Evolutionary conservation across 2,113 vertebrate species (phyloP), one percentile per base, ranked within the genome.

Genomic region (Ellobius talpinus): DNA sequence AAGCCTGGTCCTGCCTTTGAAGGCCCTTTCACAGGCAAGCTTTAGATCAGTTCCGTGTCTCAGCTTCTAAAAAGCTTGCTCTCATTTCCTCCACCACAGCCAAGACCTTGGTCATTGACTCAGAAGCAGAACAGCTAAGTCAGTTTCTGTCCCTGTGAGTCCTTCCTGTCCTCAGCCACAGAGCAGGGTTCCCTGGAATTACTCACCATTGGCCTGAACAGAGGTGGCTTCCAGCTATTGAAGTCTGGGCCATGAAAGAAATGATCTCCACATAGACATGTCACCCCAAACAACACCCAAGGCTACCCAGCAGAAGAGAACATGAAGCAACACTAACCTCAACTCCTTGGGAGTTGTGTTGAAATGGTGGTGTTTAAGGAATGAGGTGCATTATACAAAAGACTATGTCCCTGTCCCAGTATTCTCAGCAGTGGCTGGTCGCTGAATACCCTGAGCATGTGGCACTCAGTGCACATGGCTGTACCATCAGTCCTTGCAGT

Each of bases 21-120:
- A 96, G 86, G 77, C 77, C 76, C 76, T 94, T 76, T 93, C 72
- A 29, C 73, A 94, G 42, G 93, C 96, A 97, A 82, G 85, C 97
- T 93, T 90, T 97, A 76, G 90, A 94, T 94, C 39, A 95, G 58
- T n/a, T n/a, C 63, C 31, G 0, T 93, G 94, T 91, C 84, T 65
- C 82, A 76, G 89, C 77, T 89, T 95, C 89, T 93, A 94, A 96
- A 93, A 94, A 84, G 96, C 87, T 72, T 65, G 90, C 66, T 96
- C 91, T 97, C 97, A 95, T 97, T 97, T 97, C 97, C 68, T 61
- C 74, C 65, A 39, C n/a, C 55, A 6, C 33, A 19, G 92, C 96
- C 93, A 96, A 95, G 66, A 70, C 68, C 91, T 89, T 93, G 85
- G 66, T 92, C 14, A 9, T 4, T 90, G 96, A 94, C 95, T 92